Conservation (phyloP, 2,797 vertebrate genomes). For the Trachurus trachurus region DNA sequence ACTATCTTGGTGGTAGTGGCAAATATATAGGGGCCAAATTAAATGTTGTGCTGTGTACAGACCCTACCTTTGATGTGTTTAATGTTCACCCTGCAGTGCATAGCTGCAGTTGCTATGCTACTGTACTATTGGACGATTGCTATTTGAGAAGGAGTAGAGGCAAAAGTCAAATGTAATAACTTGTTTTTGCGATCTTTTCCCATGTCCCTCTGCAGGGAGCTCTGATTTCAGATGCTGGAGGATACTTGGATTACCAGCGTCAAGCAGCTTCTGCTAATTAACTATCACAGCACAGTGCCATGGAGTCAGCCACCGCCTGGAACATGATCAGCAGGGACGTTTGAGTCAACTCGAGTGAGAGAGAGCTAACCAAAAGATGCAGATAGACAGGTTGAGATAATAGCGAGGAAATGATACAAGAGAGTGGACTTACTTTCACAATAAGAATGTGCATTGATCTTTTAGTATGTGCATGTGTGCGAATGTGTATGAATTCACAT, state of each 20-base stretch:
- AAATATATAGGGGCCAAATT: too few relatives aligned
- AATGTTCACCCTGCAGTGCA: not conserved
- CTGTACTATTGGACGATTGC: not conserved
- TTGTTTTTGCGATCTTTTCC: not conserved
- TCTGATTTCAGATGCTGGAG: slow-evolving; percentile 10
- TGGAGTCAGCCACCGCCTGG: not conserved
- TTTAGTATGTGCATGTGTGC: not conserved
- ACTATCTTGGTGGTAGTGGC: too few relatives aligned
- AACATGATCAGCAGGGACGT: not conserved
- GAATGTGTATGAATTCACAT: not conserved
- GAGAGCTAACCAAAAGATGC: not conserved
- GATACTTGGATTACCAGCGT: slow-evolving; percentile 9
- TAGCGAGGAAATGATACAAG: not conserved
- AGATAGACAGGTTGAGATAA: not conserved
- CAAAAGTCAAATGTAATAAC: not conserved
- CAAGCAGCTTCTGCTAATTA: slow-evolving; percentile 13
- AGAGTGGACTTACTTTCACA: not conserved
- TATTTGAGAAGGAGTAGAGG: not conserved
- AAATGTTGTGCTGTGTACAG: too few relatives aligned
- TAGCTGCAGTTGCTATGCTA: not conserved
- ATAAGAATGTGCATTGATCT: not conserved
- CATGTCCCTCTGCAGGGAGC: not conserved
- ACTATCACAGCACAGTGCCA: slow-evolving; percentile 3
- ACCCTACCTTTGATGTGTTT: too few relatives aligned
- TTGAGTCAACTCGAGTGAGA: not conserved